These are phyloP conservation scores for Eupithecia insigniata DNA, from an alignment of 2,888 invertebrate species.

Conservation along the genomic window DNA sequence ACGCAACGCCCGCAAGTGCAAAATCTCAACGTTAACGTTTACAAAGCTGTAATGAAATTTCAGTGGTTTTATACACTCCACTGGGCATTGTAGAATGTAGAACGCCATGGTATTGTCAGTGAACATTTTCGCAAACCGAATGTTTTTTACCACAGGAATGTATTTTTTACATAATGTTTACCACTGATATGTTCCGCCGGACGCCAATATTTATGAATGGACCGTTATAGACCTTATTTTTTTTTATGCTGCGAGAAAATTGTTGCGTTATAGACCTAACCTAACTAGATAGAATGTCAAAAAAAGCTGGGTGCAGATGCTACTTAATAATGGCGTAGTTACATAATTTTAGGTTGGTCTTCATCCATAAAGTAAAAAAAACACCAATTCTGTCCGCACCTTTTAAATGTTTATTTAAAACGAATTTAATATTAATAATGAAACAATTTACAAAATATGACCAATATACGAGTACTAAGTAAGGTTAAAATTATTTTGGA, in stretches of 20 bases:
- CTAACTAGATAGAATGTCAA: neutral
- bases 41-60: conserved; percentile 28
- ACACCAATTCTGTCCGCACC: too few relatives aligned
- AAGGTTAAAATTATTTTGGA: too few relatives aligned
- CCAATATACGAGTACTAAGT: too few relatives aligned
- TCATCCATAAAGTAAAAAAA: too few relatives aligned
- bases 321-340: too few relatives aligned
- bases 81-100: neutral
- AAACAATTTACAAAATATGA: too few relatives aligned
- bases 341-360: too few relatives aligned
- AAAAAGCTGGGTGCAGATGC: too few relatives aligned
- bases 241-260: too few relatives aligned
- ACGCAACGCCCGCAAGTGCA: neutral
- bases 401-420: too few relatives aligned
- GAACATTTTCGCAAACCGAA: neutral
- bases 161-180: neutral
- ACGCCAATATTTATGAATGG: neutral
- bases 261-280: too few relatives aligned
- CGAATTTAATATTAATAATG: too few relatives aligned
- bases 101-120: neutral
- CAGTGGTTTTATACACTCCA: conserved; percentile 26
- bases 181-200: neutral
- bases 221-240: neutral
- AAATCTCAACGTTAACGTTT: conserved; percentile 25
- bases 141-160: neutral